Evolutionary conservation across 2,797 vertebrate genomes (phyloP), one percentile per base, ranked within the genome.

Genomic region (Rhincodon typus): DNA sequence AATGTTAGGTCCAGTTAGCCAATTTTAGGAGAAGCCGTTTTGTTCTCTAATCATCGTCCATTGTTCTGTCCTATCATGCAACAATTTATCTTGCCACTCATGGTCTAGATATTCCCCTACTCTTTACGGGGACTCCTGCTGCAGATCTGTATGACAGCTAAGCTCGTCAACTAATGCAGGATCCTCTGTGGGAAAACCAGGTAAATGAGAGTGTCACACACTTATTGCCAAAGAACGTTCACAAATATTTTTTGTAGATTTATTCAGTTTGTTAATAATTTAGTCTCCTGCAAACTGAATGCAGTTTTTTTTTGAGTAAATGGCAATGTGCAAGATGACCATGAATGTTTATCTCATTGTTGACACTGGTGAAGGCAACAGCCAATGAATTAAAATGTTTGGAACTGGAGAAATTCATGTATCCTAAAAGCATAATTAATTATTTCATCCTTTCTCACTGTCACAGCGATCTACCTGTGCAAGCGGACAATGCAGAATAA

Each of bases 401-500:
- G 17, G 34, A 67, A 91, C 66, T n/a, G 62, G 38, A 69, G 3
- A 21, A 1, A 30, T 57, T 30, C 13, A 57, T 7, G 3, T 66
- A 93, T 93, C 69, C 25, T 38, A 93, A 93, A 21, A 42, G 66
- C 10, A 66, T 69, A 69, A 38, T 69, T 93, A 69, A 93, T 93
- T 69, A 38, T 67, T 93, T 93, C 30, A 69, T 34, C 34, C 12
- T 38, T 53, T 96, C 70, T 97, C 62, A 12, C 96, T 96, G 42
- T 87, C 87, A 77, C 96, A 99, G 99, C 99, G 96, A 99, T 99
- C 97, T 99, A 99, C 97, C 98, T 99, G 97, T 99, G 99, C 97
- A 99, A 99, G 97, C 98, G 99, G 97, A 99, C 99, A 96, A 99
- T 99, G 99, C 99, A 99, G 98, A 99, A 99, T 96, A 99, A 99